Conservation (phyloP, 2,888 invertebrate genomes). For the Tanypteryx hageni region DNA sequence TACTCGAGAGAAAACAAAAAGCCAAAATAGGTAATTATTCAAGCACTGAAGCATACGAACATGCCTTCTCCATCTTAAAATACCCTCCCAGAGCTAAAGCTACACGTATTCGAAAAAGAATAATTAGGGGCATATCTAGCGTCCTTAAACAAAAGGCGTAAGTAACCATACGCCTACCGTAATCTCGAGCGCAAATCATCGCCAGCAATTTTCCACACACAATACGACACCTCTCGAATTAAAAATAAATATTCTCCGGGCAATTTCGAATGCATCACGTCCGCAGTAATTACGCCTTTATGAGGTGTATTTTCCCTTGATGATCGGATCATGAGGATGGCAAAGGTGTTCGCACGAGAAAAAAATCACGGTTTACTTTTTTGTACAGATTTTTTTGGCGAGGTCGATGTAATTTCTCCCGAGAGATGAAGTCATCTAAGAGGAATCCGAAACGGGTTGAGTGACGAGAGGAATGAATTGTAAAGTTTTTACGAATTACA, state of each 20-base stretch:
- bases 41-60: too few relatives aligned
- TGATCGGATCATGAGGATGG: not conserved
- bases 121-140: too few relatives aligned
- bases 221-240: too few relatives aligned
- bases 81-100: too few relatives aligned
- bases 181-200: too few relatives aligned
- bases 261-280: constrained; percentile 17
- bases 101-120: too few relatives aligned
- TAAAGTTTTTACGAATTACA: constrained; percentile 7
- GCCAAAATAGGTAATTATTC: too few relatives aligned
- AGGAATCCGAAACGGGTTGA: not conserved
- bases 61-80: too few relatives aligned
- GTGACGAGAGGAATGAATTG: not conserved
- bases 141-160: too few relatives aligned
- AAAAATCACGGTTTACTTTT: not conserved
- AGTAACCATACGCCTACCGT: too few relatives aligned
- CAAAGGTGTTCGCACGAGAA: not conserved
- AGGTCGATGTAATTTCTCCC: not conserved
- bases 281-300: not conserved
- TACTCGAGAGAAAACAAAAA: too few relatives aligned
- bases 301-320: not conserved
- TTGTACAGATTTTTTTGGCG: not conserved
- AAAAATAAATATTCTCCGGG: not conserved
- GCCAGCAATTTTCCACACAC: too few relatives aligned
- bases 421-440: not conserved